phyloP scores from a whole-genome alignment of 2,113 vertebrate genomes.

The Plecotus auritus region DNA sequence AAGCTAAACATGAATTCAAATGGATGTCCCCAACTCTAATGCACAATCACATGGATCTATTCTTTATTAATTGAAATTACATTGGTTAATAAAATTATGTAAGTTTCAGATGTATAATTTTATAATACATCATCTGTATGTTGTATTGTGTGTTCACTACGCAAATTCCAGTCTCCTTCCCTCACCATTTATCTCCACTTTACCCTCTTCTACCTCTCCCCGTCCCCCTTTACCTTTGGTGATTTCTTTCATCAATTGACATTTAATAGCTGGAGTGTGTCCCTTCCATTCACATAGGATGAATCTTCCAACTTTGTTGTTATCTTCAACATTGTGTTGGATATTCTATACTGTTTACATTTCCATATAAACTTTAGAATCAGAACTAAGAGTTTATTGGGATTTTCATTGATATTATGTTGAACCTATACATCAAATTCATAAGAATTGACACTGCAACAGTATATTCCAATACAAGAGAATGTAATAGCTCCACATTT shows the following conservation, averaged over 20 bases:
- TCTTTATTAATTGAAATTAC: background rate
- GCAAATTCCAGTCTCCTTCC: background rate
- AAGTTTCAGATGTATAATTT: background rate
- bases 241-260: background rate
- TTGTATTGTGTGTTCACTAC: background rate
- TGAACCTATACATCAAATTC: background rate
- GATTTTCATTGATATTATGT: background rate
- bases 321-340: background rate
- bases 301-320: background rate
- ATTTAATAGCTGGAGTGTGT: background rate
- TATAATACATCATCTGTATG: background rate
- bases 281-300: background rate
- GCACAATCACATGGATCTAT: background rate
- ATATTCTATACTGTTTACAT: background rate
- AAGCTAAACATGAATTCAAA: background rate
- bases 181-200: background rate
- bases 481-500: background rate
- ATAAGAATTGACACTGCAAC: background rate
- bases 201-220: background rate
- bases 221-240: background rate
- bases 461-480: background rate
- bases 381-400: background rate
- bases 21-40: background rate
- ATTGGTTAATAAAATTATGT: background rate
- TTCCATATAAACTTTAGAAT: background rate